A percentile compares a stretch with the other conserved stretches of the same genome.
phyloP scores from a whole-genome alignment of 2,113 vertebrate species.

The Crypturellus undulatus region DNA sequence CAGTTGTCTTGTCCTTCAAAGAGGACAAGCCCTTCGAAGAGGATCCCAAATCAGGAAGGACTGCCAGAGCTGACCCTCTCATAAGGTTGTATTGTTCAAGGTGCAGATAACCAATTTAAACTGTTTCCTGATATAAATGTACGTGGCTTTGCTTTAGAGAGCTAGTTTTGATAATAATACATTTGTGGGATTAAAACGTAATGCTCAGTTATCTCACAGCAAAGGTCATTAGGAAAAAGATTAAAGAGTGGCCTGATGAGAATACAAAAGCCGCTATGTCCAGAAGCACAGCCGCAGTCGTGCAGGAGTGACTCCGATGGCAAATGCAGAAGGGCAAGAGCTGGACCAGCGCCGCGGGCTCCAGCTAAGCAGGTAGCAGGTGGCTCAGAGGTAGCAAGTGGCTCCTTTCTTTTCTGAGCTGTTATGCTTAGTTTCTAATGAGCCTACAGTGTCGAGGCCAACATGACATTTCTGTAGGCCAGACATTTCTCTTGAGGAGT shows the following conservation, averaged over 20 bases:
- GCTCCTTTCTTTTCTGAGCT: not conserved
- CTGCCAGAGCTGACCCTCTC: too few relatives aligned
- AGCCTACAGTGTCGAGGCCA: not conserved
- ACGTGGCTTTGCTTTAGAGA: not conserved
- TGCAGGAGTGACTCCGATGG: not conserved
- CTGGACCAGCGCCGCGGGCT: not conserved
- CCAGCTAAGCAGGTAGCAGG: not conserved
- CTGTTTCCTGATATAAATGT: not conserved
- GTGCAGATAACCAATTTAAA: not conserved
- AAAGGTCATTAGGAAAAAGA: not conserved
- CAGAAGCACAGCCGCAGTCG: not conserved
- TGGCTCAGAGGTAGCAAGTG: not conserved
- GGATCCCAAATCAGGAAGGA: not conserved
- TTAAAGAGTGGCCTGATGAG: too few relatives aligned
- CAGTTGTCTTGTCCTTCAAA: not conserved
- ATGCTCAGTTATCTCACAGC: not conserved
- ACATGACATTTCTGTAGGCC: not conserved
- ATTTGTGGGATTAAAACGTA: not conserved
- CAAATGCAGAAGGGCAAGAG: not conserved
- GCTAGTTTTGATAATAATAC: not conserved
- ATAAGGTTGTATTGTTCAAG: not conserved
- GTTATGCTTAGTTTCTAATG: conserved; percentile 21
- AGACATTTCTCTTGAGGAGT: not conserved
- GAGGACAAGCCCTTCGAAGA: not conserved
- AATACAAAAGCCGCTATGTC: not conserved